Evolutionary conservation across 2,888 invertebrate genomes (phyloP).

Genomic region (Nipponacmea schrenckii): DNA sequence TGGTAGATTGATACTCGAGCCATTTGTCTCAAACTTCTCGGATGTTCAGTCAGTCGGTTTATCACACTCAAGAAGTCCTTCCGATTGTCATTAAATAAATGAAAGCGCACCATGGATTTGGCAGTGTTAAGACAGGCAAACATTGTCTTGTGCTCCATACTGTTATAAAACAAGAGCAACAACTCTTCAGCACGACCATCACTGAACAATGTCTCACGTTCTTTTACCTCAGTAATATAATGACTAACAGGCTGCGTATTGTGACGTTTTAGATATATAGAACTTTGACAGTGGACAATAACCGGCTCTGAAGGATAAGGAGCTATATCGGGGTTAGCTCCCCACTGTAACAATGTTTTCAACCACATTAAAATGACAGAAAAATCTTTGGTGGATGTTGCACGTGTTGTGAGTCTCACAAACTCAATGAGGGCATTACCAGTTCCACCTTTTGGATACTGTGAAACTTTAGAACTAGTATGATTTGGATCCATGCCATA

Average conservation of each 20-base stretch:
- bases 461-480: constrained; percentile 72
- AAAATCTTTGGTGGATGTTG: constrained; percentile 76
- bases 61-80: constrained; percentile 69
- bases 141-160: constrained; percentile 77
- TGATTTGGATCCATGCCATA: constrained; percentile 76
- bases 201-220: constrained; percentile 72
- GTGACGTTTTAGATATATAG: constrained; percentile 71
- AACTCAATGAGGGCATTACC: constrained; percentile 77
- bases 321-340: constrained; percentile 79
- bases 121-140: constrained; percentile 77
- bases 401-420: constrained; percentile 75
- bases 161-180: constrained; percentile 71
- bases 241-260: constrained; percentile 71
- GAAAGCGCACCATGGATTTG: constrained; percentile 72
- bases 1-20: constrained; percentile 78
- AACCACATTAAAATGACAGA: constrained; percentile 78
- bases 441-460: constrained; percentile 51
- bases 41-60: constrained; percentile 75
- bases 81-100: constrained; percentile 70
- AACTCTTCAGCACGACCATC: constrained; percentile 76
- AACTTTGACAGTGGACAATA: constrained; percentile 71
- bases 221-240: constrained; percentile 73
- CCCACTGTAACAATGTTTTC: constrained; percentile 78
- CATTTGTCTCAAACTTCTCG: constrained; percentile 79
- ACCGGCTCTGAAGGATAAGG: constrained; percentile 71